Evolutionary conservation across 2,113 vertebrate species (phyloP), one percentile per base, ranked within the genome.

Genomic region (Hystrix brachyura): DNA sequence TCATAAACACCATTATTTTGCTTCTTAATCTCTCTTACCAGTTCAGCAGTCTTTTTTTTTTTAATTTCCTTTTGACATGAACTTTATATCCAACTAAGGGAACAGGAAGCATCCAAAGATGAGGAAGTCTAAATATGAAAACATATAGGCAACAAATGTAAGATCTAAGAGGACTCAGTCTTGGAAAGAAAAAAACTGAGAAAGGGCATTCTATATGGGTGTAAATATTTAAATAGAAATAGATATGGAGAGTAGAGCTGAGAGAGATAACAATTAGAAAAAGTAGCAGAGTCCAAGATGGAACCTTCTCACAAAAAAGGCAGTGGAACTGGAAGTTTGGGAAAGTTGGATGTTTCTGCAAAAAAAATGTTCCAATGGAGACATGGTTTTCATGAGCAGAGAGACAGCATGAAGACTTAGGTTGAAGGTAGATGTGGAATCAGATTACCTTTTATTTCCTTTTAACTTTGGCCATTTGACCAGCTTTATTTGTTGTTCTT

Each of bases 391-490:
- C 7, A 64, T 53, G 13, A 65, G n/a, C 76, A 90, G 29, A 57
- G 46, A 80, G 2, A 11, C 46, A 85, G 8, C 51, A 34, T 60
- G 71, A 92, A 1, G 17, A 76, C n/a, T 94, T 69, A 27, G 81
- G 21, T 74, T 29, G 25, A 55, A 91, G 25, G 60, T 15, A 80
- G 46, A 78, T 48, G 1, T 48, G 80, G 27, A 23, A 59, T 65
- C 29, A 83, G 23, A 90, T 60, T n/a, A 46, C n/a, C 13, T 84
- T 48, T 69, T 64, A 80, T 62, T 93, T 97, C 46, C 27, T 80
- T 89, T 71, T 51, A 46, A 91, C 32, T 18, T 57, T 71, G 18
- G 57, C 53, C 81, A 74, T 53, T 48, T 34, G 71, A 7, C 89
- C 86, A 86, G 29, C 32, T 82, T 57, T 83, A 60, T 6, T 62